Percentiles rank a stretch among this genome's conserved stretches.
Evolutionary conservation across 2,888 invertebrate genomes (phyloP).

Genomic region (Fragum whitleyi): DNA sequence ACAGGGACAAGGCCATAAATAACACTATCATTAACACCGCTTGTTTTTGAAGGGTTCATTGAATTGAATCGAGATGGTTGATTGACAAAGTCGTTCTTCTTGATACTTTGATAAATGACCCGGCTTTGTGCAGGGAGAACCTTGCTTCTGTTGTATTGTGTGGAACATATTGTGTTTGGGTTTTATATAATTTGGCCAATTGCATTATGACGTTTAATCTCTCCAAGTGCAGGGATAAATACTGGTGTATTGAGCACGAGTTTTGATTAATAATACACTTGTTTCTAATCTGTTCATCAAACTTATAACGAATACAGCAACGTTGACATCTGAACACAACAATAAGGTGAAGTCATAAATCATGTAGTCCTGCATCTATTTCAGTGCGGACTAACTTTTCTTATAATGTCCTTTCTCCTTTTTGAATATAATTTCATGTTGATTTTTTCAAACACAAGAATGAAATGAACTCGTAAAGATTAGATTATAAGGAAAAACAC

Average conservation of each 20-base stretch:
- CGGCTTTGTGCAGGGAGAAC: conserved; percentile 4
- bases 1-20: conserved; percentile 46
- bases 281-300: neutral
- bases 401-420: too few relatives aligned
- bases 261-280: neutral
- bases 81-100: conserved; percentile 1
- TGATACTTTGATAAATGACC: conserved; percentile 11
- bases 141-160: neutral
- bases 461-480: too few relatives aligned
- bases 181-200: conserved; percentile 26
- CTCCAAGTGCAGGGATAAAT: conserved; percentile 17
- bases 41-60: conserved; percentile 19
- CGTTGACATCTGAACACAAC: neutral
- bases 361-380: too few relatives aligned
- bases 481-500: too few relatives aligned
- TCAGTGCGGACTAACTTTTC: too few relatives aligned
- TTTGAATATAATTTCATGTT: too few relatives aligned
- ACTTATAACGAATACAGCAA: neutral
- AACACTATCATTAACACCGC: conserved; percentile 45
- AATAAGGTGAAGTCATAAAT: neutral
- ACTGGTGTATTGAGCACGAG: neutral
- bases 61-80: conserved; percentile 2
- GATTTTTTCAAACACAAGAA: too few relatives aligned
- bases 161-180: neutral
- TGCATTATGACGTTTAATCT: conserved; percentile 33